Percentiles rank a stretch among this genome's conserved stretches.
Evolutionary conservation across 1,140 invertebrate species (phyloP).

Genomic region (Chlorops oryzae): DNA sequence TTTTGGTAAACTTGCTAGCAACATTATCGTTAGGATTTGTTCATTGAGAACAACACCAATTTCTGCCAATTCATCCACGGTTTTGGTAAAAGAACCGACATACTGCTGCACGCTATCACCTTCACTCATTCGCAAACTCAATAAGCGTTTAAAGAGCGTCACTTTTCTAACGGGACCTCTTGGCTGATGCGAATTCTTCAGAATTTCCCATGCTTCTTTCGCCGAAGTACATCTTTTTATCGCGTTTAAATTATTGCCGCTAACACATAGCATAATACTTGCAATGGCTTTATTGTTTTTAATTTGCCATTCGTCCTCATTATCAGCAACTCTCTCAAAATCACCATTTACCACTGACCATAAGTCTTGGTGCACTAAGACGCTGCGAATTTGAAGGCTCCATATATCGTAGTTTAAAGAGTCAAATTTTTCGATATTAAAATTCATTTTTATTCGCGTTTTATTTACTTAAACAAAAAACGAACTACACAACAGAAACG

Average conservation of each 20-base stretch:
- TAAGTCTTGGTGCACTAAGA: conserved; percentile 1
- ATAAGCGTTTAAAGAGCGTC: conserved; percentile 12
- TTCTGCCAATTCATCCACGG: conserved; percentile 14
- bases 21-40: conserved; percentile 11
- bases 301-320: not conserved
- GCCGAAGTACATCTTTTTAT: conserved; percentile 10
- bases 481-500: no score
- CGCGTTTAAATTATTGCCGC: conserved; percentile 3
- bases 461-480: no score
- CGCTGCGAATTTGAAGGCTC: conserved; percentile 2
- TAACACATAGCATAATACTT: conserved; percentile 4
- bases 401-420: conserved; percentile 9
- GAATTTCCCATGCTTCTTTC: conserved; percentile 4
- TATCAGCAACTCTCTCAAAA: not conserved
- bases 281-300: conserved; percentile 4
- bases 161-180: conserved; percentile 12
- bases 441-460: no score
- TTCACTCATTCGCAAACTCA: conserved; percentile 5
- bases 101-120: not conserved
- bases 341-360: not conserved
- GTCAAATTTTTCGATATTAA: conserved; percentile 13
- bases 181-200: conserved; percentile 9
- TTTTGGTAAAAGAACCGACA: conserved; percentile 1
- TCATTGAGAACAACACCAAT: conserved; percentile 11
- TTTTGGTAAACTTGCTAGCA: conserved; percentile 5